phyloP scores from a whole-genome alignment of 2,888 invertebrate species.

The Philereme vetulata region DNA sequence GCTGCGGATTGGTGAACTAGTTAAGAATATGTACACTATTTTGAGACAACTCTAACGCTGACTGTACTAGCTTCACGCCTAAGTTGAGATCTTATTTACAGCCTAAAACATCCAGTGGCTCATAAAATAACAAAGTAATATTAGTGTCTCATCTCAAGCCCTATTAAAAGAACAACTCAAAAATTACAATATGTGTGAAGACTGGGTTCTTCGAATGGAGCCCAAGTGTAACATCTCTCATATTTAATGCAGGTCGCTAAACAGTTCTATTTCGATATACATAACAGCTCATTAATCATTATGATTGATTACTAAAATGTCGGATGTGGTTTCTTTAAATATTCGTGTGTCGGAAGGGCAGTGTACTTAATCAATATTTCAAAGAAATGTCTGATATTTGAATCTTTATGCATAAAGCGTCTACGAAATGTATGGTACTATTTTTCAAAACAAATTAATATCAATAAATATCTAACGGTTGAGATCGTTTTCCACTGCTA shows the following conservation, averaged over 20 bases:
- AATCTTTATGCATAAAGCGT: too few relatives aligned
- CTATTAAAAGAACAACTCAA: too few relatives aligned
- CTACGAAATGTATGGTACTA: too few relatives aligned
- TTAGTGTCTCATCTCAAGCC: too few relatives aligned
- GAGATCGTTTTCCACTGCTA: too few relatives aligned
- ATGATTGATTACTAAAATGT: slow-evolving; percentile 35
- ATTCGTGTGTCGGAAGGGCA: slow-evolving; percentile 5
- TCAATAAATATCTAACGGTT: too few relatives aligned
- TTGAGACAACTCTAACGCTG: background rate
- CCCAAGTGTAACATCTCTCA: background rate
- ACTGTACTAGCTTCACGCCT: background rate
- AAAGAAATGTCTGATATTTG: too few relatives aligned
- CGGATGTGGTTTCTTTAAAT: slow-evolving; percentile 14
- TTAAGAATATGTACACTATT: too few relatives aligned
- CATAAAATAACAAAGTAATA: too few relatives aligned
- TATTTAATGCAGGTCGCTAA: slow-evolving; percentile 19
- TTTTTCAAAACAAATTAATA: too few relatives aligned
- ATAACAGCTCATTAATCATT: slow-evolving; percentile 36
- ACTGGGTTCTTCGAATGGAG: background rate
- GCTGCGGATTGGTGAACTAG: too few relatives aligned
- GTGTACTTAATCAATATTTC: background rate
- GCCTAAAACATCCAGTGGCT: background rate
- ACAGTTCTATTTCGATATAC: slow-evolving; percentile 12
- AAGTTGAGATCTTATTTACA: background rate
- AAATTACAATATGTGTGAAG: too few relatives aligned